These are phyloP conservation scores for Apis cerana DNA, from an alignment of 1,140 invertebrate genomes.

Conservation along the genomic window DNA sequence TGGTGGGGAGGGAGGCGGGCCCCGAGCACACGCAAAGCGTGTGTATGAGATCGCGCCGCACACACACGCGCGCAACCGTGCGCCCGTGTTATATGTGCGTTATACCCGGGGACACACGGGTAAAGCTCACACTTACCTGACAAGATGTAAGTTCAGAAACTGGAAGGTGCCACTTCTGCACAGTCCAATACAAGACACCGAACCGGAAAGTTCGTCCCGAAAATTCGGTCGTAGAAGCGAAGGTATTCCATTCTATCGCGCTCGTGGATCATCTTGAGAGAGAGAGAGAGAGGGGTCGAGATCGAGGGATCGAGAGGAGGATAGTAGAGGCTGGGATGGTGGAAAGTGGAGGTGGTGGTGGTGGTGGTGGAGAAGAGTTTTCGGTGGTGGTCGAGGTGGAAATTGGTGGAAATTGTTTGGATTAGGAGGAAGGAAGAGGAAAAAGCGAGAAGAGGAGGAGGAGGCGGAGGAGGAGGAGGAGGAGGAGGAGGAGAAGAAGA, in stretches of 20 bases:
- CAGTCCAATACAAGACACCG: slow-evolving; percentile 81
- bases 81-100: slow-evolving; percentile 19
- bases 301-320: background rate
- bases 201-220: slow-evolving; percentile 78
- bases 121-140: slow-evolving; percentile 80
- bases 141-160: slow-evolving; percentile 81
- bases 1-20: slow-evolving; percentile 75
- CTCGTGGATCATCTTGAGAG: no score
- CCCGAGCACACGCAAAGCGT: slow-evolving; percentile 49
- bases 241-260: no score
- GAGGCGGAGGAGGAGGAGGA: slow-evolving; percentile 8
- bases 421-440: slow-evolving; percentile 2
- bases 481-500: background rate
- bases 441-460: slow-evolving; percentile 17
- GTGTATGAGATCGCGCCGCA: slow-evolving; percentile 40
- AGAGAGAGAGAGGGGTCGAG: background rate
- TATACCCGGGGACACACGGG: slow-evolving; percentile 63
- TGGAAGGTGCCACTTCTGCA: slow-evolving; percentile 80
- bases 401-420: background rate
- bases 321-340: slow-evolving; percentile 1
- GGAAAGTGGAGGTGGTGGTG: background rate
- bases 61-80: background rate
- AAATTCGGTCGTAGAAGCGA: slow-evolving; percentile 46
- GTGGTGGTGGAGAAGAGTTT: background rate
- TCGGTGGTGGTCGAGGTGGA: slow-evolving; percentile 14